Conservation (phyloP, 2,113 vertebrate genomes). For the Phycodurus eques region DNA sequence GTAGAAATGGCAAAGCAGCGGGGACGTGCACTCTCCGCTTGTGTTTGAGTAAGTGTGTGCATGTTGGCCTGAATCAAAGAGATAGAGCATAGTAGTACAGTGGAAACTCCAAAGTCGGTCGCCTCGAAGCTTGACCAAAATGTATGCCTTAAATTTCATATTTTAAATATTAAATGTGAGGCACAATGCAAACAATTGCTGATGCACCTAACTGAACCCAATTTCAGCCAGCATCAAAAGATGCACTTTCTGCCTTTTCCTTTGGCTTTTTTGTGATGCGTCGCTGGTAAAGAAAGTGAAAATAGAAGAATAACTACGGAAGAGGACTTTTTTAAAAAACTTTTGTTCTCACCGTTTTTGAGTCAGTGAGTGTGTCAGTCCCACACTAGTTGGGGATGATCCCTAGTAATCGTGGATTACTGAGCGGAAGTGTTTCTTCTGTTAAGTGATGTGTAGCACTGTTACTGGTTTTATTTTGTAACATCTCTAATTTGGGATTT, state of each 20-base stretch:
- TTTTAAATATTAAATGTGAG: not conserved
- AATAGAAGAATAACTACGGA: not conserved
- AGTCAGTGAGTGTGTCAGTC: not conserved
- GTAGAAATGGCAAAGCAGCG: conserved; percentile 43
- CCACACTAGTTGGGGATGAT: not conserved
- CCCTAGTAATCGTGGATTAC: not conserved
- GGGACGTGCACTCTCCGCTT: conserved; percentile 43
- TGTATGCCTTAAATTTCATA: not conserved
- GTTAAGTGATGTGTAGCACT: not conserved
- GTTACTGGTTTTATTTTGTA: not conserved
- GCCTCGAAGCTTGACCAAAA: not conserved
- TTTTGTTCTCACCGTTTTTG: not conserved
- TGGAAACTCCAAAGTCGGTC: not conserved
- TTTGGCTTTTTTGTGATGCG: not conserved
- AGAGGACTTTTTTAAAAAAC: not conserved
- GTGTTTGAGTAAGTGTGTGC: conserved; percentile 18
- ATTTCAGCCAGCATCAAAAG: not conserved
- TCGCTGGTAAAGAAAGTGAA: not conserved
- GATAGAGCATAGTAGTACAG: conserved; percentile 2
- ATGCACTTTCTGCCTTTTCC: not conserved
- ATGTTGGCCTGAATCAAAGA: conserved; percentile 39
- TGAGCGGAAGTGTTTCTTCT: not conserved
- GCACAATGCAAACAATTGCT: not conserved
- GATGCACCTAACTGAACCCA: not conserved
- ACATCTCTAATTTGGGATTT: not conserved